Conservation (phyloP, 2,797 vertebrate genomes). For the Glyptemys insculpta region DNA sequence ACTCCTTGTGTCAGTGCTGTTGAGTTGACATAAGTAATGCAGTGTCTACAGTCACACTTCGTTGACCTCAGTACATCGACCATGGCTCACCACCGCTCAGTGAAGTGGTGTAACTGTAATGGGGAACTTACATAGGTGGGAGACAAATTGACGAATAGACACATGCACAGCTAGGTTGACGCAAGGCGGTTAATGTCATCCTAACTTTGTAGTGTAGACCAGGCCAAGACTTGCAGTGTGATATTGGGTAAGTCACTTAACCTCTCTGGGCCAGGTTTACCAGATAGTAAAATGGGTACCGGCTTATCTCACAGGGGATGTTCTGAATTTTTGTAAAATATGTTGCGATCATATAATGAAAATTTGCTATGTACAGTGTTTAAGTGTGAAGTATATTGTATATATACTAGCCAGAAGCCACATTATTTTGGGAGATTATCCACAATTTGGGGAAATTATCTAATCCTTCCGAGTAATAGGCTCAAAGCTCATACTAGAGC, state of each 20-base stretch:
- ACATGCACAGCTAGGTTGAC: background rate
- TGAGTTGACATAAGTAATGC: background rate
- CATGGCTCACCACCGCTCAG: background rate
- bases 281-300: background rate
- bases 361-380: background rate
- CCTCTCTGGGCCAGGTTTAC: background rate
- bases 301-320: background rate
- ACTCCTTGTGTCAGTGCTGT: background rate
- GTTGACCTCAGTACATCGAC: background rate
- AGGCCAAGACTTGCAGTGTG: background rate
- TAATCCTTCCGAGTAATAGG: background rate
- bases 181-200: background rate
- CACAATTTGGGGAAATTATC: background rate
- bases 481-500: background rate
- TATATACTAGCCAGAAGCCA: background rate
- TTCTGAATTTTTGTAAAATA: background rate
- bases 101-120: background rate
- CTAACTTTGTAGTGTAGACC: background rate
- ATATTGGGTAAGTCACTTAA: background rate
- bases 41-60: background rate
- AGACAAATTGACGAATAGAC: background rate
- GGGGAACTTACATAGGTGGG: background rate
- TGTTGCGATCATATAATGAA: constrained; percentile 1
- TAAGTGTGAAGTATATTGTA: background rate
- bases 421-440: background rate